Evolutionary conservation across 2,888 invertebrate species (phyloP), one percentile per base, ranked within the genome.

Genomic region (Aphodius granarius): DNA sequence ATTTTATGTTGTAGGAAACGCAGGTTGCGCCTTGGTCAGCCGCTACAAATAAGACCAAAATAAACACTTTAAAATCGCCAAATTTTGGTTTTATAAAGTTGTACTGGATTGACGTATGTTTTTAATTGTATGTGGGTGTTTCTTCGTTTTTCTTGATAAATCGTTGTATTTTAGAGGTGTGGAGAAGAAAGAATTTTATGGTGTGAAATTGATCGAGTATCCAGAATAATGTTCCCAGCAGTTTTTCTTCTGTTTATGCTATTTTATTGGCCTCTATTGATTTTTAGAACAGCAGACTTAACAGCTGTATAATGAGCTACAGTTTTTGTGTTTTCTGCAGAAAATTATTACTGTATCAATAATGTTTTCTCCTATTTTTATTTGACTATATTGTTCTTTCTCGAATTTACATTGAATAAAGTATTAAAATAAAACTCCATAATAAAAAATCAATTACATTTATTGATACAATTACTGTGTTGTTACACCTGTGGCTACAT

Each of bases 181-280:
- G 93, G 93, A 2, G 91, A 92, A 83, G 92, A 92, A 81, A 91
- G 92, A 81, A 91, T 94, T n/a, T 89, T 93, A 80, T 95, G 94
- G 91, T 89, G 93, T 74, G 92, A 94, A 88, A 94, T 95, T 78
- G 95, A 95, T 86, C 91, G 92, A 82, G 89, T 93, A 3, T 94
- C 94, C 3, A 89, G 94, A 72, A 90, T 93, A 71, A 91, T 94
- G 4, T 95, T 95, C 85, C 95, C 95, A 5, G 91, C 91, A 16
- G 85, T 94, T n/a, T 95, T 95, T 86, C 89, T 94, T 17, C 89
- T 94, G 17, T 95, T 95, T 85, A 91, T 93, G 73, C 89, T 92
- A 0, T 88, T 94, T 83, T 95, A 94, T 86, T 95, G 95, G 94
- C 94, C 94, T 0, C 92, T 94, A 77, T 87, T 95, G 71, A 86